Evolutionary conservation across 2,888 invertebrate species (phyloP), one percentile per base, ranked within the genome.

Genomic region (Eulithis testata): DNA sequence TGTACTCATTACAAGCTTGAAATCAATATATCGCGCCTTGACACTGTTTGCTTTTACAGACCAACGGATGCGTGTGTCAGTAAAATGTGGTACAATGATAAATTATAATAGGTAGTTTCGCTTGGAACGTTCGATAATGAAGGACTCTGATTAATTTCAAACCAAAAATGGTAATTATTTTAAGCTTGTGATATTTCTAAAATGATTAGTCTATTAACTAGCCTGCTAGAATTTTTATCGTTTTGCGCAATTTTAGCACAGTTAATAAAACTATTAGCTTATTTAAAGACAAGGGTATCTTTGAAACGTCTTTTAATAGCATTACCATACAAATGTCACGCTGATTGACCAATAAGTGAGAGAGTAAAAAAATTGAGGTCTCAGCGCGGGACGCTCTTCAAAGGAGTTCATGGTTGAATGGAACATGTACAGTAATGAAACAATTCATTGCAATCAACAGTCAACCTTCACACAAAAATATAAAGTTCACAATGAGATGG

Each of bases 391-490:
- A 89, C 89, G 90, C 83, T 90, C 89, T 88, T 89, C 91, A 81
- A 90, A 91, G 90, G 89, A 90, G 91, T 91, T 92, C 91, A 92
- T 91, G 91, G 91, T 92, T 92, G 91, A 90, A 89, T 88, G 86
- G 85, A 87, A 89, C 87, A 90, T 91, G 89, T 89, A 89, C 86
- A 83, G 83, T 85, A 80, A 83, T 85, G 77, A 81, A 84, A 80
- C 76, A 76, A 73, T 73, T 68, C 52, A 63, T 66, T 61, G 61
- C 64, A 63, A 76, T 75, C 64, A 66, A 80, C 72, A 87, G 76
- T 83, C 71, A 68, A 74, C 80, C 83, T 82, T 90, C 73, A 70
- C 37, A 53, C 76, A 63, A 56, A 53, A 78, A 51, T 61, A 75
- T 83, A 91, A 82, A 84, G 86, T 76, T 77, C 76, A 89, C 72